Base-by-base conservation (phyloP, 2,113 vertebrate genomes). In the Nestor notabilis region DNA sequence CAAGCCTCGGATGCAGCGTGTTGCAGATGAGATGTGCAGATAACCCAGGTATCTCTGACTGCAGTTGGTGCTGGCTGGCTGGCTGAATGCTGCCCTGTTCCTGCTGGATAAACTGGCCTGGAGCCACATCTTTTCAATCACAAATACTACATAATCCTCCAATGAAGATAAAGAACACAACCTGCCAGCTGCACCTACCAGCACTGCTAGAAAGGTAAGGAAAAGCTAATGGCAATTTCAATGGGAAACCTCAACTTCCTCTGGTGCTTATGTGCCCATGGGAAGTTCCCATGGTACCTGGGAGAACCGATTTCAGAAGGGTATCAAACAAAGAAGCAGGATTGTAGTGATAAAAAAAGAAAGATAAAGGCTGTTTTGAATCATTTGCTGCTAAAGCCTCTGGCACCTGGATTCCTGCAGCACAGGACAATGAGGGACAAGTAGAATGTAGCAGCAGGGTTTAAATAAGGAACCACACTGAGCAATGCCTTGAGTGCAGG, bases 1-100 rank as follows among this genome's bases (percentile, higher is more conserved):
- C 2, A 7, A 25, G 25, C 60, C 46, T 53, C 41, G 8, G 0
- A 46, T 47, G 52, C 68, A 29, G 8, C 3, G 0, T 37, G 64
- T 17, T 52, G n/a, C 44, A 64, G 39, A 58, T 27, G 55, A 53
- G 85, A 81, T 39, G 50, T 17, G 12, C 25, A 31, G 61, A 61
- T 41, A 50, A 64, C 43, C 13, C 27, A 37, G 55, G 4, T 12
- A 35, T 7, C 66, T 31, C 33, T 52, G 78, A 41, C 37, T 41
- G 27, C 41, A 33, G 35, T 49, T 20, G 9, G 35, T 72, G 41
- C 52, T 47, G 61, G 69, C 56, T 70, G 68, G 13, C 28, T 72
- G 52, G 52, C 1, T 71, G 64, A 55, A 61, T 8, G 10, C 70
- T 35, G 46, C 47, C 64, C 64, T 1, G 1, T 27, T 58, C 68